These are phyloP conservation scores for Polydrusus tereticollis DNA, from an alignment of 2,888 invertebrate species.

Conservation along the genomic window DNA sequence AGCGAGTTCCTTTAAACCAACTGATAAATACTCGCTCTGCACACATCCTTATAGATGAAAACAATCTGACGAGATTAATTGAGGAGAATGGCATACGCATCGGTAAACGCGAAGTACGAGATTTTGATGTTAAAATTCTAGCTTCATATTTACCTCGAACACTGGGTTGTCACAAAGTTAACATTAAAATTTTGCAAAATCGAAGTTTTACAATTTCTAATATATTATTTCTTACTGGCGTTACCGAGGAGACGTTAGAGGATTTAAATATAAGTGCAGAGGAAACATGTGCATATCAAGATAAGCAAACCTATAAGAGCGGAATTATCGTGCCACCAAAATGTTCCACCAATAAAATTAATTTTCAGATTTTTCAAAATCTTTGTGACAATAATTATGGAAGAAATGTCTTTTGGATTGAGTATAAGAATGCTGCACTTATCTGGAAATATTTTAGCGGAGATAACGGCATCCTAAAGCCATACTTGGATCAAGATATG, in stretches of 20 bases:
- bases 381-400: neutral
- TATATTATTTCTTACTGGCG: neutral
- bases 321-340: neutral
- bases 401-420: constrained; percentile 18
- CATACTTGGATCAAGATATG: neutral
- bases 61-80: neutral
- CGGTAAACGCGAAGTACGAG: neutral
- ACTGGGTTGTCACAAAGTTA: neutral
- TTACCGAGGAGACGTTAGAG: neutral
- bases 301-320: neutral
- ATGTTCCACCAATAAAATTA: neutral
- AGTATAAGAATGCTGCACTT: neutral
- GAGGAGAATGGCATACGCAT: neutral
- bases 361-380: constrained; percentile 4
- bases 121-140: neutral
- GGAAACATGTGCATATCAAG: neutral
- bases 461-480: neutral
- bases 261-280: neutral
- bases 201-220: neutral
- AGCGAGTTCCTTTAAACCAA: neutral
- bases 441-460: neutral
- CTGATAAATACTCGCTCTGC: constrained; percentile 24
- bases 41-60: neutral
- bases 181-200: neutral
- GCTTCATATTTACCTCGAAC: neutral